Conservation (phyloP, 2,888 invertebrate species). For the Laspeyria flexula region DNA sequence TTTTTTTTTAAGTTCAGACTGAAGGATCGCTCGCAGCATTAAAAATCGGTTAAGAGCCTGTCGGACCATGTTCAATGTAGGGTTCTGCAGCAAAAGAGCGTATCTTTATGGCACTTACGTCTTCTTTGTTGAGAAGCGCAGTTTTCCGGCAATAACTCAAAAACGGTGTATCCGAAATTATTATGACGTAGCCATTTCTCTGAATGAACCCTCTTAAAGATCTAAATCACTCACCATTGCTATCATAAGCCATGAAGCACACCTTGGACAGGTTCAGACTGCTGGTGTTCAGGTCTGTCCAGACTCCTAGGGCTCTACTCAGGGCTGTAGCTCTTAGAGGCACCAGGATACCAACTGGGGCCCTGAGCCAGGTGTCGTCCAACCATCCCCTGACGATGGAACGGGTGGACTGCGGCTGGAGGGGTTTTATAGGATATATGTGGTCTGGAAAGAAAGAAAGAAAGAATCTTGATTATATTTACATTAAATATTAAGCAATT, state of each 20-base stretch:
- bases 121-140: no score
- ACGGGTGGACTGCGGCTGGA: slow-evolving; percentile 54
- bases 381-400: slow-evolving; percentile 72
- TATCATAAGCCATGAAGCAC: slow-evolving; percentile 78
- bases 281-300: slow-evolving; percentile 72
- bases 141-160: no score
- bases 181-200: no score
- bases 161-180: no score
- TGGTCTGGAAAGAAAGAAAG: slow-evolving; percentile 25
- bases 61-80: no score
- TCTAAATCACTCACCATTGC: slow-evolving; percentile 67
- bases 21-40: no score
- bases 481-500: no score
- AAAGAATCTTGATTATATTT: not conserved
- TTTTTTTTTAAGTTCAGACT: no score
- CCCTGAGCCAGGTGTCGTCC: slow-evolving; percentile 77
- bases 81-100: no score
- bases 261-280: slow-evolving; percentile 69
- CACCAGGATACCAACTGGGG: slow-evolving; percentile 77
- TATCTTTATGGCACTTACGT: no score
- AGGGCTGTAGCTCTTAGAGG: slow-evolving; percentile 73
- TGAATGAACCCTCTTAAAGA: not conserved
- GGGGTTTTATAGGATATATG: slow-evolving; percentile 34
- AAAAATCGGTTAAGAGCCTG: no score
- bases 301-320: slow-evolving; percentile 71